Conservation (phyloP, 64 coral and sea anemone genomes). For the Trachythela sp. region DNA sequence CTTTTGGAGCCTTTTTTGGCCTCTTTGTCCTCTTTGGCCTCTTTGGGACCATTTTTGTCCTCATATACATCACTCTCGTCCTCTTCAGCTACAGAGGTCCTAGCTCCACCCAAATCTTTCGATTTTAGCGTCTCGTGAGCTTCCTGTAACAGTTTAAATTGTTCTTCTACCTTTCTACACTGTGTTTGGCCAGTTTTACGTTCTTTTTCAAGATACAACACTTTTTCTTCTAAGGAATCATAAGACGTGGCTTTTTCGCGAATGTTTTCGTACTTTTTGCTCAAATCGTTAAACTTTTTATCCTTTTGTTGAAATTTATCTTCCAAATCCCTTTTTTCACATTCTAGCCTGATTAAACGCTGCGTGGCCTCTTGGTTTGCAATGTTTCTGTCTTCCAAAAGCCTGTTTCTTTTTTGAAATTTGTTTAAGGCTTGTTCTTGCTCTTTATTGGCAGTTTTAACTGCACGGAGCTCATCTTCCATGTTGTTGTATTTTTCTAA, state of each 20-base stretch:
- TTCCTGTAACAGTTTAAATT: background rate
- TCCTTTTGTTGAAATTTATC: slow-evolving; percentile 8
- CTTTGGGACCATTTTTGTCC: background rate
- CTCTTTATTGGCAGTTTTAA: background rate
- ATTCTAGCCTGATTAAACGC: background rate
- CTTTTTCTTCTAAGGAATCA: slow-evolving; percentile 11
- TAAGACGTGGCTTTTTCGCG: background rate
- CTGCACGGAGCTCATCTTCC: background rate
- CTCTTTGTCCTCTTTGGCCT: too few relatives aligned
- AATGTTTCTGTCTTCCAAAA: background rate
- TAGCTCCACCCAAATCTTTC: background rate
- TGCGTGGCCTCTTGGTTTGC: background rate
- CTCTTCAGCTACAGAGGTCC: background rate
- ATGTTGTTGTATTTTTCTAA: background rate
- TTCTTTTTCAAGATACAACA: slow-evolving; percentile 2
- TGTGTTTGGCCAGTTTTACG: background rate
- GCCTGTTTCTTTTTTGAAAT: background rate
- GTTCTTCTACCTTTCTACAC: background rate
- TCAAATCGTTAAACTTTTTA: background rate
- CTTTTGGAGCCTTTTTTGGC: too few relatives aligned
- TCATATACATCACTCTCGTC: background rate
- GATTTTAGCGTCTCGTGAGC: background rate
- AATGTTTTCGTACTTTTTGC: background rate
- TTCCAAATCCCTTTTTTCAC: background rate
- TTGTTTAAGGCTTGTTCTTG: background rate